Evolutionary conservation across 2,888 invertebrate species (phyloP).

Genomic region (Chirona hameri): DNA sequence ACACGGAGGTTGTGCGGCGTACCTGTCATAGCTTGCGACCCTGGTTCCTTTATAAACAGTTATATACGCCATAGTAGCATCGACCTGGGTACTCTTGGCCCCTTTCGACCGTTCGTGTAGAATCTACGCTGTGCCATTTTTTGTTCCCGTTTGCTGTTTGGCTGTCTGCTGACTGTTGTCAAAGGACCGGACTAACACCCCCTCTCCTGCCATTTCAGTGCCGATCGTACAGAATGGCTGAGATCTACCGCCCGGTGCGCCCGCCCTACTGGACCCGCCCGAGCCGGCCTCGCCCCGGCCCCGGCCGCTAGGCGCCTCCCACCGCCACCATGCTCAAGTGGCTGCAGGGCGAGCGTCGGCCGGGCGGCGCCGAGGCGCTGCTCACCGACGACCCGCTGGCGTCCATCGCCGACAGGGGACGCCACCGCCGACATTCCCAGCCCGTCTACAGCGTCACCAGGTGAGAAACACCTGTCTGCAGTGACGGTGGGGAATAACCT

Average conservation of each 20-base stretch:
- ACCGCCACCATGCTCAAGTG: conserved; percentile 4
- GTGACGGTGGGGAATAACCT: too few relatives aligned
- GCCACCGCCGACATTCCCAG: neutral
- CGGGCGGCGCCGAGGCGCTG: neutral
- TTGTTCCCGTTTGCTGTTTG: too few relatives aligned
- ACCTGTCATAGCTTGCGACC: too few relatives aligned
- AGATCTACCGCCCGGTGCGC: conserved; percentile 9
- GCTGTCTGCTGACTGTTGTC: too few relatives aligned
- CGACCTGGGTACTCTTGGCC: too few relatives aligned
- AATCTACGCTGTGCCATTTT: too few relatives aligned
- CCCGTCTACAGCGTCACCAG: conserved; percentile 1
- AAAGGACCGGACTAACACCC: too few relatives aligned
- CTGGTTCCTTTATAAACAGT: too few relatives aligned
- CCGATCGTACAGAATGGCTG: neutral
- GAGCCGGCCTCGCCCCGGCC: neutral
- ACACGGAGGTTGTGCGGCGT: too few relatives aligned
- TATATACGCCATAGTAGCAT: too few relatives aligned
- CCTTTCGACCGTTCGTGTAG: too few relatives aligned
- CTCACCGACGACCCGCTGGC: conserved; percentile 14
- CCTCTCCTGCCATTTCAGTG: too few relatives aligned
- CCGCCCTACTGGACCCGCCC: conserved; percentile 10
- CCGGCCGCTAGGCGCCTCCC: neutral
- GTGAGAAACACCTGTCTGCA: neutral
- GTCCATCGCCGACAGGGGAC: neutral
- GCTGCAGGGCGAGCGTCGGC: neutral